These are phyloP conservation scores for Dipus sagitta DNA, from an alignment of 2,797 vertebrate species.

Conservation along the genomic window DNA sequence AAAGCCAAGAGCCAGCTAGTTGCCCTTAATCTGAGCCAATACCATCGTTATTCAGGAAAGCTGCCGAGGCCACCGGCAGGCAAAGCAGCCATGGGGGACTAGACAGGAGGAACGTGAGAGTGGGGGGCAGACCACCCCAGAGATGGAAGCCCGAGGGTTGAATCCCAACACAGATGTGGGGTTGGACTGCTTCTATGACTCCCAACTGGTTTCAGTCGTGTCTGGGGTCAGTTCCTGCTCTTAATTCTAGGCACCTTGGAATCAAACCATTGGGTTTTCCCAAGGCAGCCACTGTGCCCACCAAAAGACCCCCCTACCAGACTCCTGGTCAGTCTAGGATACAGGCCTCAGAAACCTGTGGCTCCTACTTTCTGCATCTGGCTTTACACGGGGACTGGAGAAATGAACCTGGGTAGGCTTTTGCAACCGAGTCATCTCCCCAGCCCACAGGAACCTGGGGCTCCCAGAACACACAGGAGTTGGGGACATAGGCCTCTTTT, in stretches of 20 bases:
- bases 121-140: constrained; percentile 57
- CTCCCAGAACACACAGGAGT: not conserved
- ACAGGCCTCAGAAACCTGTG: not conserved
- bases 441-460: not conserved
- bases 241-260: not conserved
- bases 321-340: not conserved
- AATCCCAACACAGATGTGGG: not conserved
- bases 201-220: not conserved
- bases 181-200: not conserved
- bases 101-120: not conserved
- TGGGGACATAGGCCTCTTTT: not conserved
- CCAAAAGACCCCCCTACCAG: not conserved
- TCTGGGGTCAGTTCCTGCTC: not conserved
- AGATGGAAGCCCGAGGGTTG: not conserved
- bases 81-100: not conserved
- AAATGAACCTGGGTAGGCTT: too few relatives aligned
- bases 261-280: not conserved
- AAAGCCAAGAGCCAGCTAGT: constrained; percentile 92
- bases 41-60: constrained; percentile 88
- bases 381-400: too few relatives aligned
- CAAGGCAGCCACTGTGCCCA: not conserved
- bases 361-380: not conserved
- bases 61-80: constrained; percentile 60
- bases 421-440: too few relatives aligned
- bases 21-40: constrained; percentile 91